These are phyloP conservation scores for Cryptocephalus primarius DNA, from an alignment of 2,888 invertebrate genomes.

Conservation along the genomic window DNA sequence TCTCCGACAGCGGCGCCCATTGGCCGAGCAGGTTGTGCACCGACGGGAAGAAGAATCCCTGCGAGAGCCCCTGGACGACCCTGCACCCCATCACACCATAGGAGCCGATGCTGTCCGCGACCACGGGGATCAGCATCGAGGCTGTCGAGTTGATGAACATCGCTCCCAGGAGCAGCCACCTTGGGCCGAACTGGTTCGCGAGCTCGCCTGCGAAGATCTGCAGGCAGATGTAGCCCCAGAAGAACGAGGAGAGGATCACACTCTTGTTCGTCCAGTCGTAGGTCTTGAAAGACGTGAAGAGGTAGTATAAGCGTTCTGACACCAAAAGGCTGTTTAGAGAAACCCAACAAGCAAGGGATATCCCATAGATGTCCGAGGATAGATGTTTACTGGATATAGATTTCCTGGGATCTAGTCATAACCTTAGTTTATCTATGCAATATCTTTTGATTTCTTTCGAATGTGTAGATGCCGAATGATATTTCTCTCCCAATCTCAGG, in stretches of 20 bases:
- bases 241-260: slow-evolving; percentile 61
- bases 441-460: too few relatives aligned
- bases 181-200: slow-evolving; percentile 63
- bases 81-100: slow-evolving; percentile 52
- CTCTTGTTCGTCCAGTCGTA: slow-evolving; percentile 28
- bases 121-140: slow-evolving; percentile 54
- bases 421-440: too few relatives aligned
- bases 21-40: slow-evolving; percentile 62
- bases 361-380: too few relatives aligned
- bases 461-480: too few relatives aligned
- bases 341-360: too few relatives aligned
- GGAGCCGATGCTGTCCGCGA: slow-evolving; percentile 50
- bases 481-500: too few relatives aligned
- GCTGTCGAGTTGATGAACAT: slow-evolving; percentile 51
- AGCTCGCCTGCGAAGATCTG: slow-evolving; percentile 63
- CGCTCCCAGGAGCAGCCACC: slow-evolving; percentile 48
- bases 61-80: slow-evolving; percentile 60
- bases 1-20: slow-evolving; percentile 61
- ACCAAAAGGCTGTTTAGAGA: background rate
- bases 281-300: slow-evolving; percentile 37
- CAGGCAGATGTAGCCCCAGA: slow-evolving; percentile 67
- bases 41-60: slow-evolving; percentile 62
- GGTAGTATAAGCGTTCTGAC: slow-evolving; percentile 19
- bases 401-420: too few relatives aligned
- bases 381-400: too few relatives aligned